phyloP scores from a whole-genome alignment of 1,140 invertebrate species.

The Hesperophylax magnus region DNA sequence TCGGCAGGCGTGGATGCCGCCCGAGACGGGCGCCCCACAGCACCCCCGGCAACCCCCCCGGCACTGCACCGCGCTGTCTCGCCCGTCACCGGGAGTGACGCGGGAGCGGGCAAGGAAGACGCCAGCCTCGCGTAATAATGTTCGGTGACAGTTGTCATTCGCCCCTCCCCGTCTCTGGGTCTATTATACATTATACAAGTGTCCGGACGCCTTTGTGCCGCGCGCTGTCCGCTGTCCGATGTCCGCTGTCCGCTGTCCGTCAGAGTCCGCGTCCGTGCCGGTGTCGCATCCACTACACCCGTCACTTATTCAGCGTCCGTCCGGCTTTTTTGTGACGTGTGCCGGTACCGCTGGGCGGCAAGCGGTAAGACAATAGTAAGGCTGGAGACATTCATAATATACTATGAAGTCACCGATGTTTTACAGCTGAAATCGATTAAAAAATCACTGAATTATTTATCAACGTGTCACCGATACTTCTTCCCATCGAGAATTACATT shows the following conservation, averaged over 20 bases:
- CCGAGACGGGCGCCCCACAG: neutral
- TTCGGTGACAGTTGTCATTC: slow-evolving; percentile 56
- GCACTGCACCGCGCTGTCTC: slow-evolving; percentile 21
- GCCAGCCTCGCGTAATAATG: slow-evolving; percentile 51
- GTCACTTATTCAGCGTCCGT: slow-evolving; percentile 44
- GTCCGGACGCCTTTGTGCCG: slow-evolving; percentile 20
- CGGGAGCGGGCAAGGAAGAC: slow-evolving; percentile 49
- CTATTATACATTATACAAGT: slow-evolving; percentile 9
- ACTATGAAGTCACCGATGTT: too few species aligned
- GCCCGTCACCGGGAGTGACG: slow-evolving; percentile 45
- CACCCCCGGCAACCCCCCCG: neutral
- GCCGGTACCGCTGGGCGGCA: neutral
- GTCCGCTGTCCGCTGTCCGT: neutral
- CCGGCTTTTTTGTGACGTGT: slow-evolving; percentile 26
- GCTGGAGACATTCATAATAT: too few species aligned
- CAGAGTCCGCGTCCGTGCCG: neutral
- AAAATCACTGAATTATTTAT: too few species aligned
- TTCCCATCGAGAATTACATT: too few species aligned
- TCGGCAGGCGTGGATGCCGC: neutral
- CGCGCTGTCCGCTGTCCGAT: neutral
- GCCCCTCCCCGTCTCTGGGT: slow-evolving; percentile 1
- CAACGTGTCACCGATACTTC: too few species aligned
- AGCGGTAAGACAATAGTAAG: neutral
- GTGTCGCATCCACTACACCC: slow-evolving; percentile 30
- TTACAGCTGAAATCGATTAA: too few species aligned